Evolutionary conservation across 2,888 invertebrate species (phyloP), one percentile per base, ranked within the genome.

Genomic region (Pogonocherus hispidulus): DNA sequence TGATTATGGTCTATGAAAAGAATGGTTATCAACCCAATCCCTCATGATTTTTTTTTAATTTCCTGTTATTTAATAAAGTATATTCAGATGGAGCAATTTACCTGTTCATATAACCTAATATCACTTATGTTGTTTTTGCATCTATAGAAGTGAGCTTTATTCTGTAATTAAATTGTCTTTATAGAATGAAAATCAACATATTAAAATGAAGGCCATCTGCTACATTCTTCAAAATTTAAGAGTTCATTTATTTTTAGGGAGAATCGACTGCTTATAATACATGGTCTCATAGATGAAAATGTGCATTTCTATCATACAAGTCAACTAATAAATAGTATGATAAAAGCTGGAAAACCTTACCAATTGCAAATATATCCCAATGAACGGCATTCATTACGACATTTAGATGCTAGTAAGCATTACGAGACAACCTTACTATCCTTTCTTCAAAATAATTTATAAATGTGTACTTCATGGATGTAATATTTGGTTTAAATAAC

Each of bases 301-400:
- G 99, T 99, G 0, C 99, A 99, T 85, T 99, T 99, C 86, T 93
- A 93, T 77, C 99, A 99, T 86, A 97, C 98, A 11, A 95, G 95
- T 79, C 93, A 94, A 76, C 87, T 99, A 69, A 92, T 99, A 20
- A 94, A 95, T 73, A 93, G 94, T 66, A 89, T 99, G 70, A 92
- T 98, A 64, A 92, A 94, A 76, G 93, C 94, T n/a, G 97, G 98
- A 71, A 99, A 99, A 86, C 99, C 99, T 0, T 98, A 99, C 84
- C 92, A 96, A 78, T 86, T 97, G 70, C 94, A 98, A 91, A 91
- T 99, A 18, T 99, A 98, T 84, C 99, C 99, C 0, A 94, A 94
- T 73, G 99, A 99, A 84, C 89, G 99, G 72, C 99, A 99, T 84
- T 98, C 98, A 14, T 89, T 99, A 19, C 89, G 99, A 66, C 95